These are phyloP conservation scores for Diphyllodes magnificus DNA, from an alignment of 2,113 vertebrate genomes.

Conservation along the genomic window DNA sequence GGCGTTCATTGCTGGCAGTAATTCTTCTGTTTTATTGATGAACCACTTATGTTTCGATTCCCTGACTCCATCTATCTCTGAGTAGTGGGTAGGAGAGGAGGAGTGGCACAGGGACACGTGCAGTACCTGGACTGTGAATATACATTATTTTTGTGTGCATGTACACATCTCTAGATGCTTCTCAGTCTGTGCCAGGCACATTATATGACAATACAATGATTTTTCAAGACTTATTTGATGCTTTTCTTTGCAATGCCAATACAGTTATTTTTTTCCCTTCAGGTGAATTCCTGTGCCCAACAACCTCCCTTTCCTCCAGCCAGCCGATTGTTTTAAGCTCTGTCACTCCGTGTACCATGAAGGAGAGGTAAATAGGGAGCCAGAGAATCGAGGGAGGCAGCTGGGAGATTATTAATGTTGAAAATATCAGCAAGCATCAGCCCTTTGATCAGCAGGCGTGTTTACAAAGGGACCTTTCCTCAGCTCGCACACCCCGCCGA, in stretches of 20 bases:
- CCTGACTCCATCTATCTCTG: background rate
- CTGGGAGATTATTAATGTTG: constrained; percentile 48
- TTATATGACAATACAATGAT: background rate
- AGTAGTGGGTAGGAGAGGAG: background rate
- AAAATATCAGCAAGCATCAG: constrained; percentile 39
- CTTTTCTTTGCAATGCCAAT: background rate
- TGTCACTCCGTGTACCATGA: background rate
- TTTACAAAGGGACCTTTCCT: constrained; percentile 50
- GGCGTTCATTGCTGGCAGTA: background rate
- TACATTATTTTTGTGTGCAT: background rate
- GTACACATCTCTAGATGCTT: background rate
- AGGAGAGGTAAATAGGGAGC: background rate
- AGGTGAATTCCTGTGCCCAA: background rate
- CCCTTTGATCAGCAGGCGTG: constrained; percentile 37
- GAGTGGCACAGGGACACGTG: background rate
- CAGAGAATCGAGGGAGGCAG: background rate
- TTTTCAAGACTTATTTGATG: background rate
- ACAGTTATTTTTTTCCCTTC: background rate
- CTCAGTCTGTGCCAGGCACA: background rate
- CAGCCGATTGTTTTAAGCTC: background rate
- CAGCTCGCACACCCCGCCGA: background rate
- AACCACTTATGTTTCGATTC: background rate
- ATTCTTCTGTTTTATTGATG: background rate
- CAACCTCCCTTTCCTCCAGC: background rate
- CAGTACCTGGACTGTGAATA: background rate